Evolutionary conservation across 1,140 invertebrate genomes (phyloP).

Genomic region (Kradibia gibbosae): DNA sequence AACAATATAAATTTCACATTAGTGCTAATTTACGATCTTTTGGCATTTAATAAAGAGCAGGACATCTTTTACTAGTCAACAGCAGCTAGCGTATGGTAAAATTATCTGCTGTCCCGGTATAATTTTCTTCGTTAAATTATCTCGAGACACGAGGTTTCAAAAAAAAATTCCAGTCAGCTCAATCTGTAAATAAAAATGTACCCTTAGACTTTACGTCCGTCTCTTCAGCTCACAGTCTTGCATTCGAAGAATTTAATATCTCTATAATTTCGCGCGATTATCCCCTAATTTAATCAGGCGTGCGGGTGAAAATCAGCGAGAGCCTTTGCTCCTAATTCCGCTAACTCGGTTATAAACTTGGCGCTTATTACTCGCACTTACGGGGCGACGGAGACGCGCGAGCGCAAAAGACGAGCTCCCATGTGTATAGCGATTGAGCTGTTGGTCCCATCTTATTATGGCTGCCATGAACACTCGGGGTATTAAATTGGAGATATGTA

Average conservation of each 20-base stretch:
- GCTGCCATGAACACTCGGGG: slow-evolving; percentile 61
- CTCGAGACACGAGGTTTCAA: no score
- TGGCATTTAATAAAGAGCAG: no score
- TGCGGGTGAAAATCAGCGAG: slow-evolving; percentile 49
- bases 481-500: slow-evolving; percentile 49
- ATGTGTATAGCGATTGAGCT: no score
- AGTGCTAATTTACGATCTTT: no score
- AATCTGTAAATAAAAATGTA: not conserved
- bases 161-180: no score
- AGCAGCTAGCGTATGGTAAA: no score
- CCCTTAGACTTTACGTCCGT: no score
- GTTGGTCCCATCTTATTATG: slow-evolving; percentile 58
- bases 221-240: not conserved
- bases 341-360: slow-evolving; percentile 70
- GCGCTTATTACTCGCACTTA: slow-evolving; percentile 62
- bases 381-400: not conserved
- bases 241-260: slow-evolving; percentile 64
- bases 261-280: slow-evolving; percentile 67
- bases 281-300: slow-evolving; percentile 69
- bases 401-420: not conserved
- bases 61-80: no score
- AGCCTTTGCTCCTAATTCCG: slow-evolving; percentile 60
- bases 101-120: no score
- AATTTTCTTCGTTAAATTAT: no score
- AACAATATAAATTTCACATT: no score